Percentiles rank a stretch among this genome's conserved stretches.
Evolutionary conservation across 2,113 vertebrate genomes (phyloP).

Genomic region (Oxyruncus cristatus): DNA sequence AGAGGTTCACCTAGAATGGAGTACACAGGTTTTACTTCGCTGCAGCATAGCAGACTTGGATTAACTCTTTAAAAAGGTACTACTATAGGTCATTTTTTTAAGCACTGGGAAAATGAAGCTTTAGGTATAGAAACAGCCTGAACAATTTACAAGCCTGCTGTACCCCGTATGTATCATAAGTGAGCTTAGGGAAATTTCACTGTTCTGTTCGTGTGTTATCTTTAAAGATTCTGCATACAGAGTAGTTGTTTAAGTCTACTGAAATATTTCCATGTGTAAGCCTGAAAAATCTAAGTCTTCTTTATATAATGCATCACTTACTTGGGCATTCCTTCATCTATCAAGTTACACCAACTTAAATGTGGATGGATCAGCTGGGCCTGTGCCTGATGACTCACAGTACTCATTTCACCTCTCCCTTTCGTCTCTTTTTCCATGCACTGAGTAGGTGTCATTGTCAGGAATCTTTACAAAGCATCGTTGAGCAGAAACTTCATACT

Average conservation of each 20-base stretch:
- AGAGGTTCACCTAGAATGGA: conserved; percentile 73
- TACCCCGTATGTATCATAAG: rapidly evolving
- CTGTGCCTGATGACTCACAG: rapidly evolving
- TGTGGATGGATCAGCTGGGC: rapidly evolving
- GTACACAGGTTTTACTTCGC: background rate
- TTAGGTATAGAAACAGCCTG: rapidly evolving
- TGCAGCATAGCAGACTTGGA: rapidly evolving
- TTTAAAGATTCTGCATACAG: rapidly evolving
- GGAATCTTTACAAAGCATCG: rapidly evolving
- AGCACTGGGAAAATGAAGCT: rapidly evolving
- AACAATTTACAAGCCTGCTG: rapidly evolving
- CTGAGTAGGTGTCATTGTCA: rapidly evolving
- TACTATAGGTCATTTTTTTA: rapidly evolving
- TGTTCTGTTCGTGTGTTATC: rapidly evolving
- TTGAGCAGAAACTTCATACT: background rate
- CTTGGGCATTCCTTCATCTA: rapidly evolving
- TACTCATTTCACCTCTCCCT: rapidly evolving
- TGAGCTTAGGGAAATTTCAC: rapidly evolving
- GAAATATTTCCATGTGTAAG: rapidly evolving
- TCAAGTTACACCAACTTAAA: rapidly evolving
- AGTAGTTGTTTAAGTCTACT: rapidly evolving
- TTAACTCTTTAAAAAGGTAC: rapidly evolving
- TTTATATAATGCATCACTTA: rapidly evolving
- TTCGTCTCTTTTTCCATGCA: rapidly evolving
- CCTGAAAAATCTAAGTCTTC: rapidly evolving